Base-by-base conservation (phyloP, 1,140 invertebrate genomes). In the Steinernema feltiae region DNA sequence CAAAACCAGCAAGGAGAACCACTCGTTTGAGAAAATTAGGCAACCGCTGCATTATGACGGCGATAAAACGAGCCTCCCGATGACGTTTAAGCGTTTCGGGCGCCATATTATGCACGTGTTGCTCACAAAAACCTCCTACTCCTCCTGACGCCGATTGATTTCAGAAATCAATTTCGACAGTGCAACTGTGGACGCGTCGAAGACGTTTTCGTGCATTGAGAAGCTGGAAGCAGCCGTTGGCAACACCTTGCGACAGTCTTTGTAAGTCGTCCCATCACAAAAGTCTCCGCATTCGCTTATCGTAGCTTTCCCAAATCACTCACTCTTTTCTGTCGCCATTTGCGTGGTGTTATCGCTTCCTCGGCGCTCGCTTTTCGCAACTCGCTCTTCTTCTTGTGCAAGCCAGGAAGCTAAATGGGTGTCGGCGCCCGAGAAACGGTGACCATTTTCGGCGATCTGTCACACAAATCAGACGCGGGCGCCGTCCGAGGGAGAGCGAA, bases 161-260 rank as follows among this genome's bases (percentile, higher is more conserved):
- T 73, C 73, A 82, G 82, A 78, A 30, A 71, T 83, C 24, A 83
- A 82, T 71, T 83, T 81, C 70, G 83, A 84, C 48, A 77, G 41
- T 15, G 69, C 74, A 27, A 48, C 30, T 1, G 69, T 79, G 12
- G 83, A 83, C 53, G 73, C 80, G 3, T 48, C 73, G 18, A 76
- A 72, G 46, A 83, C 76, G 3, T 35, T 85, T 15, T 73, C 73
- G 41, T 78, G 79, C 48, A 83, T 83, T 41, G 82, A 83, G 48
- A 73, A 77, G 32, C 73, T 83, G 69, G 83, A 83, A 76, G 74
- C 76, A 12, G 82, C 83, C 46, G 78, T 83, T 69, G 81, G 84
- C 18, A 85, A 82, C 78, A 80, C 83, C 27, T 73, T 83, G 2
- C 71, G 77, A 73, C 78, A 71, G 31, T 76, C 70, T 69, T 31